phyloP scores from a whole-genome alignment of 1,140 invertebrate genomes.

The Papilio machaon region DNA sequence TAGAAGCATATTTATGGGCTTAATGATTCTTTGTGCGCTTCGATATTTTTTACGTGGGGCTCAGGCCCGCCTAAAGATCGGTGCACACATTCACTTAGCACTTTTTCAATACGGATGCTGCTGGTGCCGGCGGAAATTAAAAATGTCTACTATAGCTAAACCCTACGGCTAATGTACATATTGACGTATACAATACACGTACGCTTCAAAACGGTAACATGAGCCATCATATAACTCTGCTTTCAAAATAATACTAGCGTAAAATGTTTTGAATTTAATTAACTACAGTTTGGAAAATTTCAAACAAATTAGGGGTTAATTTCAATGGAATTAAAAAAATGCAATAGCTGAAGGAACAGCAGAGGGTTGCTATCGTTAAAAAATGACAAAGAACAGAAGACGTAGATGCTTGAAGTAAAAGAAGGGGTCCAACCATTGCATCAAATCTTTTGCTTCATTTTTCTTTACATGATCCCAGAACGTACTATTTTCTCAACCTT shows the following conservation, averaged over 20 bases:
- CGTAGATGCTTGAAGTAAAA: neutral
- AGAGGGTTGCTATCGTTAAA: neutral
- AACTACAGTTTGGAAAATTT: neutral
- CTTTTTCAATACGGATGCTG: constrained; percentile 58
- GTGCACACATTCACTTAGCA: constrained; percentile 57
- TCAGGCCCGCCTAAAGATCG: constrained; percentile 17
- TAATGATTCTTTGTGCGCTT: neutral
- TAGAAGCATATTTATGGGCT: neutral
- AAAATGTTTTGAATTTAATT: neutral
- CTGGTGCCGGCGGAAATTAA: constrained; percentile 61
- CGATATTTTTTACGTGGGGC: neutral
- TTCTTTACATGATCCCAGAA: neutral
- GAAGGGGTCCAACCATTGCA: neutral
- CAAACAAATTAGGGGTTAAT: neutral
- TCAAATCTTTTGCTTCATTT: neutral
- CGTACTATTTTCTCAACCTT: neutral
- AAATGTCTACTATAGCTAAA: constrained; percentile 52
- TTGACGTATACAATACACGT: constrained; percentile 20
- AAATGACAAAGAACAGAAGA: neutral
- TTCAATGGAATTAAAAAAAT: neutral
- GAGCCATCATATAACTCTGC: neutral
- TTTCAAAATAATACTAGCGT: neutral
- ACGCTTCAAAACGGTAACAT: neutral
- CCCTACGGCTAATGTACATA: constrained; percentile 35
- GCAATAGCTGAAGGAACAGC: neutral